These are phyloP conservation scores for Heloderma charlesbogerti DNA, from an alignment of 2,113 vertebrate genomes.

Conservation along the genomic window DNA sequence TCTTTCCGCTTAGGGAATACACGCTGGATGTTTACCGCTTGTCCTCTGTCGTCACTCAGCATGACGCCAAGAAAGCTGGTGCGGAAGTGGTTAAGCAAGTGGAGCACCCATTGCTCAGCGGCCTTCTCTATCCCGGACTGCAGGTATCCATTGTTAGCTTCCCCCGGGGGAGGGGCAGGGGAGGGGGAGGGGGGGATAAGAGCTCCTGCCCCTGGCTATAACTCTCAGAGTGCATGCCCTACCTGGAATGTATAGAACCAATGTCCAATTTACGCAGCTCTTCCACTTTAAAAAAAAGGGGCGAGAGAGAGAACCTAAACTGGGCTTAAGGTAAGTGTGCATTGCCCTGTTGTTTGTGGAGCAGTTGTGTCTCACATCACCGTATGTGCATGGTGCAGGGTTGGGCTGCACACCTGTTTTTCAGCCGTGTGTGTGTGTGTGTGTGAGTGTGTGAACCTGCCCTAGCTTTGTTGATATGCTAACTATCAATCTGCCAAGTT, in stretches of 20 bases:
- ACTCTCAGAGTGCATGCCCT: neutral
- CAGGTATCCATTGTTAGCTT: constrained; percentile 82
- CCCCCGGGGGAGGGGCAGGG: neutral
- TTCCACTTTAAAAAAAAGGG: neutral
- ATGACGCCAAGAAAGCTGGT: constrained; percentile 97
- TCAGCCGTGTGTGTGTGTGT: neutral
- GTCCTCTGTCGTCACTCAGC: constrained; percentile 93
- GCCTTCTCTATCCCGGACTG: constrained; percentile 95
- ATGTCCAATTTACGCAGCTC: too few relatives aligned
- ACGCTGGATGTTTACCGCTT: constrained; percentile 95
- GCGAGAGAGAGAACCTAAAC: neutral
- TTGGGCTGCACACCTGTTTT: neutral
- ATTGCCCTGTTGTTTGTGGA: neutral
- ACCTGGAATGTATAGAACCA: neutral
- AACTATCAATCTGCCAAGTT: neutral
- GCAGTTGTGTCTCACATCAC: neutral
- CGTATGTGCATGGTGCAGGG: neutral
- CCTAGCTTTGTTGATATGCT: neutral
- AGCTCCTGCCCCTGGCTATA: neutral
- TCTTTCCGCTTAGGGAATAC: constrained; percentile 84
- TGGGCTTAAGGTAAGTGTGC: neutral
- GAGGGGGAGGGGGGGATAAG: neutral
- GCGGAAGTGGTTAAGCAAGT: constrained; percentile 98
- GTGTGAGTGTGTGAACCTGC: too few relatives aligned
- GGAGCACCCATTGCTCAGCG: constrained; percentile 95